Evolutionary conservation across 2,113 vertebrate genomes (phyloP), one percentile per base, ranked within the genome.

Genomic region (Pteruthius melanotis): DNA sequence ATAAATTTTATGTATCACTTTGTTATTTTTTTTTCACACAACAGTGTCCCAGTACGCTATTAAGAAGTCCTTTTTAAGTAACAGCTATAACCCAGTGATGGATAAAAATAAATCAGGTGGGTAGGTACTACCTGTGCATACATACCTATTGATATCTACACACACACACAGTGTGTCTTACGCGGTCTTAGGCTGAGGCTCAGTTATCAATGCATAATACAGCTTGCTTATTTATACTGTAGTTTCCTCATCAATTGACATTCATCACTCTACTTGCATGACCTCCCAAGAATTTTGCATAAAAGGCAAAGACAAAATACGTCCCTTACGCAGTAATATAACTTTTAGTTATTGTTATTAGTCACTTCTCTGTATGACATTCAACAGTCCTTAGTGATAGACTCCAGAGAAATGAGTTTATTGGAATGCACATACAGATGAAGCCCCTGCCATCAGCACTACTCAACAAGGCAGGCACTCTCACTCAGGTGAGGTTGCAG

Each of bases 241-340:
- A 31, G 28, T 74, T 56, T 85, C 15, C 31, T 75, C 44, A 76
- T 39, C 40, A 66, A 20, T 5, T 88, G 33, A 71, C 12, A 68
- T 37, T 79, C 35, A 66, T 31, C 40, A 18, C 16, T 61, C 26
- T 71, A 24, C 20, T 45, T 63, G 22, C 70, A 82, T 22, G 15
- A 68, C 9, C 23, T 57, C 30, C 28, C 21, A 79, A 75, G n/a
- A 78, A 71, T 69, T 79, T 65, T 60, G 47, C 42, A 54, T 26
- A 45, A 69, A 90, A 61, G 6, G 3, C 37, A 88, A 81, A 81
- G 44, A 39, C 17, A 54, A 95, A 90, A 75, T 49, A 79, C 3
- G 11, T 7, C 26, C 8, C 11, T 79, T 59, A 59, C 0, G 0
- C 10, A 71, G 42, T 39, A 33, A 64, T 49, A 35, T 0, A 70